Conservation (phyloP, 2,113 vertebrate species). For the Mastomys coucha region DNA sequence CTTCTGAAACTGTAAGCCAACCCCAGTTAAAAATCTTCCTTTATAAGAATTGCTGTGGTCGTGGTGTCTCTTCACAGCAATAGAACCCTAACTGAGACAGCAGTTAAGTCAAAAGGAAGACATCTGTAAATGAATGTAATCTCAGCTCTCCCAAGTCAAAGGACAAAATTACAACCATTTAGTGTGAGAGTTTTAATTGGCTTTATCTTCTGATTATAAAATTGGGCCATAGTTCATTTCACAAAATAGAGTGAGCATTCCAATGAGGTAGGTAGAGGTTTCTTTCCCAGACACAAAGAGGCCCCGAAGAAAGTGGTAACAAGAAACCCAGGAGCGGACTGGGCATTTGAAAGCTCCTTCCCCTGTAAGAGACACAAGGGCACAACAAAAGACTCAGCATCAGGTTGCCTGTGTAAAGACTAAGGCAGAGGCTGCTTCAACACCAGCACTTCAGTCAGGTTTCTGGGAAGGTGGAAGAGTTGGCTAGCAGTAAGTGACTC, state of each 20-base stretch:
- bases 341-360: not conserved
- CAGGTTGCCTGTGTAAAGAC: not conserved
- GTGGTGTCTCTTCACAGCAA: not conserved
- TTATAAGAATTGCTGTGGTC: not conserved
- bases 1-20: not conserved
- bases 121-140: not conserved
- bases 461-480: not conserved
- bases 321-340: no score
- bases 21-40: not conserved
- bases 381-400: no score
- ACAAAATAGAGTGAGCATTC: not conserved
- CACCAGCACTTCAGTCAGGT: not conserved
- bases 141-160: not conserved
- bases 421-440: not conserved
- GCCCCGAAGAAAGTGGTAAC: not conserved
- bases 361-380: no score
- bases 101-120: not conserved
- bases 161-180: not conserved
- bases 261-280: not conserved
- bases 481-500: not conserved
- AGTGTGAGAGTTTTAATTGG: not conserved
- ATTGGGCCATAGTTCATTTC: not conserved
- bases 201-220: slow-evolving; percentile 19
- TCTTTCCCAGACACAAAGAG: not conserved
- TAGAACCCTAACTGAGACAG: not conserved